These are phyloP conservation scores for Melitaea athalia DNA, from an alignment of 2,888 invertebrate species.

Conservation along the genomic window DNA sequence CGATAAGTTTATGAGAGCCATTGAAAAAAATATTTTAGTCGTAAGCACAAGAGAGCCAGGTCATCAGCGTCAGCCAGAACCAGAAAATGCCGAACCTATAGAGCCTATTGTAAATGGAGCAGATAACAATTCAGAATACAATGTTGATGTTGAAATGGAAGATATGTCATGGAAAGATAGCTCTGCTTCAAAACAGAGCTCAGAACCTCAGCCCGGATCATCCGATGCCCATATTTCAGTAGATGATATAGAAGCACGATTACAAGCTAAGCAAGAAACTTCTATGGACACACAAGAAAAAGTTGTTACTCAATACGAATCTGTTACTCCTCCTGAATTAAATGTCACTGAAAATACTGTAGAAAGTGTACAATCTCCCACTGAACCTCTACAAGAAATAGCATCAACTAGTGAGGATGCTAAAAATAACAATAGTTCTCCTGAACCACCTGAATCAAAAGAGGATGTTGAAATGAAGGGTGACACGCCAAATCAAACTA, in stretches of 20 bases:
- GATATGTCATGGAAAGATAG: slow-evolving; percentile 78
- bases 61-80: slow-evolving; percentile 80
- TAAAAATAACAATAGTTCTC: slow-evolving; percentile 46
- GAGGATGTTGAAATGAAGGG: slow-evolving; percentile 59
- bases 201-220: slow-evolving; percentile 70
- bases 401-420: slow-evolving; percentile 45
- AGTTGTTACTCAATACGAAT: slow-evolving; percentile 57
- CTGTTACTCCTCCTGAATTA: slow-evolving; percentile 62
- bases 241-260: slow-evolving; percentile 67
- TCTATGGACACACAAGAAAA: slow-evolving; percentile 62
- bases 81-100: slow-evolving; percentile 85
- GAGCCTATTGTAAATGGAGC: slow-evolving; percentile 84
- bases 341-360: slow-evolving; percentile 47
- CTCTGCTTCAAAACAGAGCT: slow-evolving; percentile 55
- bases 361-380: slow-evolving; percentile 30
- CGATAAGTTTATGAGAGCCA: slow-evolving; percentile 97
- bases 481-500: slow-evolving; percentile 40
- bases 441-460: slow-evolving; percentile 46
- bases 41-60: slow-evolving; percentile 89
- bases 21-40: slow-evolving; percentile 96
- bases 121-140: slow-evolving; percentile 79
- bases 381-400: slow-evolving; percentile 36
- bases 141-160: slow-evolving; percentile 81
- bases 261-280: slow-evolving; percentile 76
- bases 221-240: slow-evolving; percentile 71